phyloP scores from a whole-genome alignment of 2,113 vertebrate species.

The Gobiocypris rarus region DNA sequence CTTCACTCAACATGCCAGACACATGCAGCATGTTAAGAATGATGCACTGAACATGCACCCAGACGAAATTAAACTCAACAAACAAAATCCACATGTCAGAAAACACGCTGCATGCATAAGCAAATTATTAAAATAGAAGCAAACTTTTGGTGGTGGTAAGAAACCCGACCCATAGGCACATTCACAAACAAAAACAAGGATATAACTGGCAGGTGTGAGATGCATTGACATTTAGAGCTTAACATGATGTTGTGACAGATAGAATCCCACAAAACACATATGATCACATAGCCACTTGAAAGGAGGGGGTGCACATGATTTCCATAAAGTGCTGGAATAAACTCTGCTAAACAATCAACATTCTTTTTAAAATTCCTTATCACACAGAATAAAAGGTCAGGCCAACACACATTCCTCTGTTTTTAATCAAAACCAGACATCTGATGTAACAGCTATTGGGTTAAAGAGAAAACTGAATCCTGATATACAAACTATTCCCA shows the following conservation, averaged over 20 bases:
- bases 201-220: conserved; percentile 12
- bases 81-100: conserved; percentile 16
- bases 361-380: conserved; percentile 14
- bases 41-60: conserved; percentile 12
- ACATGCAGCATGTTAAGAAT: conserved; percentile 26
- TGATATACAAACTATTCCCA: conserved; percentile 5
- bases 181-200: neutral
- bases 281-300: conserved; percentile 5
- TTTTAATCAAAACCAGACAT: conserved; percentile 31
- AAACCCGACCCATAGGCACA: neutral
- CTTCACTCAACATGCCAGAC: conserved; percentile 35
- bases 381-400: conserved; percentile 14
- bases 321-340: conserved; percentile 19
- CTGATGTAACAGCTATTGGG: conserved; percentile 12
- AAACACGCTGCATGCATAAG: neutral
- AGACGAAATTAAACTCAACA: conserved; percentile 21
- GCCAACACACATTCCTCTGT: conserved; percentile 23
- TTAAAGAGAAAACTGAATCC: neutral
- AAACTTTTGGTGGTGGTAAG: neutral
- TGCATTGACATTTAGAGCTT: neutral
- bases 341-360: neutral
- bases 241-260: neutral
- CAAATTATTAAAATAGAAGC: neutral
- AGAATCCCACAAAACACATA: neutral
- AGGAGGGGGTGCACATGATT: conserved; percentile 5